Conservation (phyloP, 1,140 invertebrate genomes). For the Hyles vespertilio region DNA sequence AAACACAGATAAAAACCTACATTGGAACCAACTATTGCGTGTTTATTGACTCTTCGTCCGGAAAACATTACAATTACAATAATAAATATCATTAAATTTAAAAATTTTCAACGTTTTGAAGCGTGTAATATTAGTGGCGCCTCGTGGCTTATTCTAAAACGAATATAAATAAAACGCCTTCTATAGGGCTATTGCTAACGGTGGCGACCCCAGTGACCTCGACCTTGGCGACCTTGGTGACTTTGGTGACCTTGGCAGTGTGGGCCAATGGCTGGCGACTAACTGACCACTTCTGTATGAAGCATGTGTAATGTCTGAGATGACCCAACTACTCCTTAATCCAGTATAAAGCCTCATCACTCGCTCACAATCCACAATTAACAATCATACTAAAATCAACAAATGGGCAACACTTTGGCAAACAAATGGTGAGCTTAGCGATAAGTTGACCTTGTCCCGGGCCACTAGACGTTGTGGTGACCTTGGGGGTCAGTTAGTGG, state of each 20-base stretch:
- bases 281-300: constrained; percentile 11
- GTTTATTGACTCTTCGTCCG: constrained; percentile 72
- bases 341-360: too few species aligned
- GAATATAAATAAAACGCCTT: constrained; percentile 71
- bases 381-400: too few species aligned
- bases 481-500: constrained; percentile 1
- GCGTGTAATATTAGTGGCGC: constrained; percentile 64
- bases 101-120: constrained; percentile 47
- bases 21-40: constrained; percentile 73
- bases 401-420: too few species aligned
- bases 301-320: not conserved
- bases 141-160: constrained; percentile 71
- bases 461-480: too few species aligned
- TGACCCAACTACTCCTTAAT: not conserved
- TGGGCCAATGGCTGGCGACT: constrained; percentile 19
- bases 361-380: too few species aligned
- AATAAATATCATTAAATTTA: constrained; percentile 64
- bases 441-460: not conserved
- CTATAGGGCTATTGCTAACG: constrained; percentile 69
- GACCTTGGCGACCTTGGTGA: constrained; percentile 12
- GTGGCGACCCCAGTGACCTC: constrained; percentile 16
- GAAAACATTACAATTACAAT: constrained; percentile 67
- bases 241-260: constrained; percentile 14
- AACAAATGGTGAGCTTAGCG: too few species aligned
- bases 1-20: constrained; percentile 49